Evolutionary conservation across 2,888 invertebrate species (phyloP).

Genomic region (Autographa gamma): DNA sequence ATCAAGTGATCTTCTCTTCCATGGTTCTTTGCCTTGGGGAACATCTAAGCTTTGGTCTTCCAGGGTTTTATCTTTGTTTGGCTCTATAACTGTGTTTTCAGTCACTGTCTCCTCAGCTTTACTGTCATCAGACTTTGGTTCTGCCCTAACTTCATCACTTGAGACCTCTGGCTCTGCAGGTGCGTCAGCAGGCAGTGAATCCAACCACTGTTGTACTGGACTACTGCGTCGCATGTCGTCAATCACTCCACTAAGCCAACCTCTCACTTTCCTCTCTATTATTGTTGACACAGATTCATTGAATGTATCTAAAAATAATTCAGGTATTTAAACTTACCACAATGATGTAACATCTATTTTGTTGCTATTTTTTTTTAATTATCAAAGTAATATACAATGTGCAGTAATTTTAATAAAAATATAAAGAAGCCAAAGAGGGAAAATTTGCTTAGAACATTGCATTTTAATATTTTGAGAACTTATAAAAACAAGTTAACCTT

Average conservation of each 20-base stretch:
- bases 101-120: slow-evolving; percentile 78
- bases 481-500: background rate
- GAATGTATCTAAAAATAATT: slow-evolving; percentile 77
- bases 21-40: slow-evolving; percentile 72
- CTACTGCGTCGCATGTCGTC: slow-evolving; percentile 91
- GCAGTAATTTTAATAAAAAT: background rate
- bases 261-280: slow-evolving; percentile 84
- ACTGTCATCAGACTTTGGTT: slow-evolving; percentile 75
- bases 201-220: slow-evolving; percentile 93
- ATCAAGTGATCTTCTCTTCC: slow-evolving; percentile 81
- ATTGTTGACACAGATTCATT: slow-evolving; percentile 83
- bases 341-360: background rate
- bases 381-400: background rate
- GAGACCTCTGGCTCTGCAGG: slow-evolving; percentile 56
- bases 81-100: slow-evolving; percentile 78
- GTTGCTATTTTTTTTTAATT: background rate
- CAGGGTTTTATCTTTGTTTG: slow-evolving; percentile 60
- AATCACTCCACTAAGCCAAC: slow-evolving; percentile 85
- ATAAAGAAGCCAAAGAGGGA: too few species aligned
- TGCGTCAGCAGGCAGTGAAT: slow-evolving; percentile 89
- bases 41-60: slow-evolving; percentile 78
- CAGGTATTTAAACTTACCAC: background rate
- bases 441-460: too few species aligned
- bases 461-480: background rate
- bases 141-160: slow-evolving; percentile 62